Base-by-base conservation (phyloP, 2,797 vertebrate genomes). In the Myoxocephalus aenaeus region DNA sequence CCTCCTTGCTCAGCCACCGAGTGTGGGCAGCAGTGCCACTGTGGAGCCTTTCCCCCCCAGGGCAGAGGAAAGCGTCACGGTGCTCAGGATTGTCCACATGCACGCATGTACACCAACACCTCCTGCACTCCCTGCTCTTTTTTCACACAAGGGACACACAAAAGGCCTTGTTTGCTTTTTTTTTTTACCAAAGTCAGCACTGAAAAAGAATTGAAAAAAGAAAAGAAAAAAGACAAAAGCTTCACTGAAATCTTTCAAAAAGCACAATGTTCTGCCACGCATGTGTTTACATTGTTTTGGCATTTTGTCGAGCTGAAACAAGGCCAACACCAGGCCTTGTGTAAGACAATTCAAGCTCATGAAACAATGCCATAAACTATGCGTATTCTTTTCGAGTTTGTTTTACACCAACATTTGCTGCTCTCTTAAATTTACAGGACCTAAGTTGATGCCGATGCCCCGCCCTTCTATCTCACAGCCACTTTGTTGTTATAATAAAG, bases 1-100 rank as follows among this genome's bases (percentile, higher is more conserved):
- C 96, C 97, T 98, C 96, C 96, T 95, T 95, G 96, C 96, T 96
- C 90, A 98, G 96, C 97, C 97, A 99, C 97, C 96, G 96, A 97
- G 96, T 97, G 94, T 96, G 95, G 96, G 96, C 95, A 96, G 96
- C 93, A 91, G 92, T 95, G 96, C 96, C 97, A 96, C 96, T 95
- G 96, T 94, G 89, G 96, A 96, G 95, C 94, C 86, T 93, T 44
- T 92, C 96, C 97, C 96, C 97, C 96, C 95, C 89, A 90, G 92
- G 97, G 97, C 94, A 94, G 92, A 90, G 91, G 92, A 95, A 80
- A 95, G 94, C 94, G 95, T 94, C 86, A 81, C 89, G 87, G 92
- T 92, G 93, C 94, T 80, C 75, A 12, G 73, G 76, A 82, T 88
- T 58, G 29, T 75, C 80, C 82, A 86, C 89, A 85, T 80, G 86